Evolutionary conservation across 2,888 invertebrate species (phyloP).

Genomic region (Kryphioiulus occultus): DNA sequence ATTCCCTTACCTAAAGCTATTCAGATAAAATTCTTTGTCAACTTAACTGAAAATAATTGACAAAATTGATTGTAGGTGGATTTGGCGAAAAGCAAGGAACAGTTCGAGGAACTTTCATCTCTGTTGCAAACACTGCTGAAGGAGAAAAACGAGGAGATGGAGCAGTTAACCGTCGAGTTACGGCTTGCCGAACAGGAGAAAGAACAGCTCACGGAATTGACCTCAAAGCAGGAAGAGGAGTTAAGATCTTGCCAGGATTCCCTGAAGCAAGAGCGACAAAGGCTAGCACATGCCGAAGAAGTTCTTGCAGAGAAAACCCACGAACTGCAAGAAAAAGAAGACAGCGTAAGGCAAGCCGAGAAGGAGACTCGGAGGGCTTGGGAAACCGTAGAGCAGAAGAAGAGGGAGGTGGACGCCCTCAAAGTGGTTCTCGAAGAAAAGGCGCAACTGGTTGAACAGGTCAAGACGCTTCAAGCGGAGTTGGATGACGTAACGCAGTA

Average conservation of each 20-base stretch:
- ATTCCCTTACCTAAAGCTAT: too few relatives aligned
- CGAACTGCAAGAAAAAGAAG: constrained; percentile 4
- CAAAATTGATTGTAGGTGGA: constrained; percentile 20
- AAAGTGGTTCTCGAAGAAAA: constrained; percentile 54
- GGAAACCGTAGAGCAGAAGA: constrained; percentile 60
- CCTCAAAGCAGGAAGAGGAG: constrained; percentile 3
- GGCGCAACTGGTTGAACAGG: constrained; percentile 52
- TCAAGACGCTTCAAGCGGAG: constrained; percentile 52
- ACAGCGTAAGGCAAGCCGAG: constrained; percentile 60
- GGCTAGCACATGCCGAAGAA: constrained; percentile 5
- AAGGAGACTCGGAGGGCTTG: constrained; percentile 66
- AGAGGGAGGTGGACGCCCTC: constrained; percentile 53
- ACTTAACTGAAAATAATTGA: too few relatives aligned
- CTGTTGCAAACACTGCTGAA: constrained; percentile 59
- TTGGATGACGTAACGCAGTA: constrained; percentile 49
- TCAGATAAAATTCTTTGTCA: too few relatives aligned
- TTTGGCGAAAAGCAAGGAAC: constrained; percentile 49
- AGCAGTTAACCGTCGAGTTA: constrained; percentile 58
- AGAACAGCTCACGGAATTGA: constrained; percentile 24
- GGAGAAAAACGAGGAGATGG: constrained; percentile 62
- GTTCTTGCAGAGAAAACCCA: constrained; percentile 12
- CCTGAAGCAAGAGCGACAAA: not conserved
- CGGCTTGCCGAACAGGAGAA: constrained; percentile 51
- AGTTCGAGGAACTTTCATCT: constrained; percentile 49
- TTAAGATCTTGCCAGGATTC: not conserved